A percentile compares a stretch with the other conserved stretches of the same genome.
Evolutionary conservation across 2,888 invertebrate genomes (phyloP).

Genomic region (Sarcophaga variegata): DNA sequence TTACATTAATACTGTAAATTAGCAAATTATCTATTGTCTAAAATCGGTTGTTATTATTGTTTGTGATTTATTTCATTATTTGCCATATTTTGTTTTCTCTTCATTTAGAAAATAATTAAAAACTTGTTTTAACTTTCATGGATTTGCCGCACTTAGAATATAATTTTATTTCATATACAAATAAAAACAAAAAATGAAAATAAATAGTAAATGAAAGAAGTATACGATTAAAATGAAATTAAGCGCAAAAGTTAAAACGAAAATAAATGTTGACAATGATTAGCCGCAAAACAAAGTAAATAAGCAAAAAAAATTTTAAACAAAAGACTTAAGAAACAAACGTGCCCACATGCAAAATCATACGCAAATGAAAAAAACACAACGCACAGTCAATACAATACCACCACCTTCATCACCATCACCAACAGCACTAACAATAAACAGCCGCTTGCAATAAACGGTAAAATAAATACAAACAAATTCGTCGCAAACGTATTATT

Average conservation of each 20-base stretch:
- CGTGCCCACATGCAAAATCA: constrained; percentile 41
- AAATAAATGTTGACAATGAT: constrained; percentile 40
- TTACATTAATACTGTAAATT: too few relatives aligned
- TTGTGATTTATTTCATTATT: constrained; percentile 49
- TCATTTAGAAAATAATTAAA: background rate
- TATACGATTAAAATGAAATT: constrained; percentile 32
- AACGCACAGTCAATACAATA: constrained; percentile 12
- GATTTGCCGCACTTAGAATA: background rate
- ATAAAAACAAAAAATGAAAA: too few relatives aligned
- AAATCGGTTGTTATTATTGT: constrained; percentile 49
- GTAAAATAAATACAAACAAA: constrained; percentile 54
- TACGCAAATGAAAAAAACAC: background rate
- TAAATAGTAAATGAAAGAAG: constrained; percentile 18
- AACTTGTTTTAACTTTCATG: background rate
- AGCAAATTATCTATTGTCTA: background rate
- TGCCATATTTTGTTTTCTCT: background rate
- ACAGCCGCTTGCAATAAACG: constrained; percentile 47
- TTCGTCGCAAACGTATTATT: constrained; percentile 12
- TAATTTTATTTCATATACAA: background rate
- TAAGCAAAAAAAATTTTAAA: constrained; percentile 25
- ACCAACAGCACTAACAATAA: background rate
- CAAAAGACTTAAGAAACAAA: constrained; percentile 60
- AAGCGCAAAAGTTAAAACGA: constrained; percentile 24
- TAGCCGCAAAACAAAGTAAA: background rate
- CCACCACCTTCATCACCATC: background rate